A percentile compares a stretch with the other conserved stretches of the same genome.
phyloP scores from a whole-genome alignment of 2,888 invertebrate genomes.

The Allacma fusca region DNA sequence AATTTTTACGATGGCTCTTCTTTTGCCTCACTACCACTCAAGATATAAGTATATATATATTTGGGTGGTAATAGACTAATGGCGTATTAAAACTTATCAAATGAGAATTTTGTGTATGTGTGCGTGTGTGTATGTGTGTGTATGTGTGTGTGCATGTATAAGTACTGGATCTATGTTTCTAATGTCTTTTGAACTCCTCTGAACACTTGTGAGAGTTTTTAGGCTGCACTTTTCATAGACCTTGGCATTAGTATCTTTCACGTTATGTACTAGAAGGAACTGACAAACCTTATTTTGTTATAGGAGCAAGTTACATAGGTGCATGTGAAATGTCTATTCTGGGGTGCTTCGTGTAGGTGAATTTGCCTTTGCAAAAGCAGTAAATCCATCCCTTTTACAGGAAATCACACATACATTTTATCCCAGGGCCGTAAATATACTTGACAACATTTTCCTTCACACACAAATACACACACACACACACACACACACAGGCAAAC shows the following conservation, averaged over 20 bases:
- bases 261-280: too few species aligned
- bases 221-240: neutral
- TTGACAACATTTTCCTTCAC: conserved; percentile 2
- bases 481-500: neutral
- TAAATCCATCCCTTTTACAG: conserved; percentile 30
- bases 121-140: too few species aligned
- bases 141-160: too few species aligned
- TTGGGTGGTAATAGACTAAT: conserved; percentile 4
- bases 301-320: too few species aligned
- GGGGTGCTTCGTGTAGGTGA: conserved; percentile 9
- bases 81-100: conserved; percentile 16
- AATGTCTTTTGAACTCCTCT: conserved; percentile 3
- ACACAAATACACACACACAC: neutral
- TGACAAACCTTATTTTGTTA: too few species aligned
- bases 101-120: neutral
- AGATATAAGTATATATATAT: neutral
- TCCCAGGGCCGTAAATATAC: conserved; percentile 13
- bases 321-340: neutral
- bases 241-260: neutral
- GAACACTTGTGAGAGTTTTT: neutral
- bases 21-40: neutral
- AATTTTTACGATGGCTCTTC: neutral
- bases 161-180: too few species aligned
- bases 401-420: conserved; percentile 28
- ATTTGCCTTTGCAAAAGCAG: conserved; percentile 11